Evolutionary conservation across 2,113 vertebrate genomes (phyloP).

Genomic region (Accipiter cooperii): DNA sequence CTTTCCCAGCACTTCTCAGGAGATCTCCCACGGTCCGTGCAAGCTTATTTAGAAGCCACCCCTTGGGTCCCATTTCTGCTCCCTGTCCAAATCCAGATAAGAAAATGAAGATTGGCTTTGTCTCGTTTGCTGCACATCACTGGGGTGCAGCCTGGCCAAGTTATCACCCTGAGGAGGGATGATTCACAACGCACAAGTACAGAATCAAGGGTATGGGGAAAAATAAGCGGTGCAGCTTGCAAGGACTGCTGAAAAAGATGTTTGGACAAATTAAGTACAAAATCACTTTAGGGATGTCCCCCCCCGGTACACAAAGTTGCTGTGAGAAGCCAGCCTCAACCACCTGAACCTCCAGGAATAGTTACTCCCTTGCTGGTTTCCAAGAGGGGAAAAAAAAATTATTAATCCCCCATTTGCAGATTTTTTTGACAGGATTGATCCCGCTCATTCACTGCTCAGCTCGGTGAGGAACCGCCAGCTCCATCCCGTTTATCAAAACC

Average conservation of each 20-base stretch:
- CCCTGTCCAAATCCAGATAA: not conserved
- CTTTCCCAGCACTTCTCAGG: not conserved
- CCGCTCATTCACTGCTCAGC: not conserved
- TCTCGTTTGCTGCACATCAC: not conserved
- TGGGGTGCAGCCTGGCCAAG: not conserved
- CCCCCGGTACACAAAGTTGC: fast-evolving
- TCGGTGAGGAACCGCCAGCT: not conserved
- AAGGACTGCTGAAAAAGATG: not conserved
- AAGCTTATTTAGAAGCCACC: not conserved
- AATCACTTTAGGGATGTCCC: not conserved
- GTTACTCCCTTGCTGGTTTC: not conserved
- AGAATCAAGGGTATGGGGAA: fast-evolving
- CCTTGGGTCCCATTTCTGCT: not conserved
- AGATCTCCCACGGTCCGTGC: fast-evolving
- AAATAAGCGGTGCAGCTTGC: not conserved
- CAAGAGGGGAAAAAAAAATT: fast-evolving
- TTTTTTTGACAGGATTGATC: not conserved
- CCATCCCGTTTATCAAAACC: not conserved
- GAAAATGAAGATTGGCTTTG: not conserved
- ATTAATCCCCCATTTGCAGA: not conserved
- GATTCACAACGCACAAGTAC: not conserved
- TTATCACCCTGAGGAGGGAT: not conserved
- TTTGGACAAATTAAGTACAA: not conserved
- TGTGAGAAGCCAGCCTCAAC: not conserved
- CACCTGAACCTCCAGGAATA: not conserved